Conservation (phyloP, 2,888 invertebrate species). For the Meandrusa payeni region DNA sequence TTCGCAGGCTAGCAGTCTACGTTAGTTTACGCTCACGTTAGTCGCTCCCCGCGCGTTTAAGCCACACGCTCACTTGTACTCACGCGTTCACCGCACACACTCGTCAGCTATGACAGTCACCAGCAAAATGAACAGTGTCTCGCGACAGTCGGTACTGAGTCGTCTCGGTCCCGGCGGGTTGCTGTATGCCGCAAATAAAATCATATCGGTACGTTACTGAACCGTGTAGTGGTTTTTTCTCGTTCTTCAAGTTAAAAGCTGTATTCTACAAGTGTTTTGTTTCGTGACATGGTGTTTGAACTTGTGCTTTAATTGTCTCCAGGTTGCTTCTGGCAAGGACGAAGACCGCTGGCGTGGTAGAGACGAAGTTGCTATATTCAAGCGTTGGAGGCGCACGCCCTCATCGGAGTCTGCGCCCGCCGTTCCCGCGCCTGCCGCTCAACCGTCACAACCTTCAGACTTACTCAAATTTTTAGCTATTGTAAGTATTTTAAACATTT, state of each 20-base stretch:
- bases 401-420: slow-evolving; percentile 48
- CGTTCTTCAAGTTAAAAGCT: slow-evolving; percentile 34
- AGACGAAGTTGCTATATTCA: slow-evolving; percentile 70
- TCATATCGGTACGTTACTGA: slow-evolving; percentile 74
- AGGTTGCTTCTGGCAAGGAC: slow-evolving; percentile 76
- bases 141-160: slow-evolving; percentile 71
- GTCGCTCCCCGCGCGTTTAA: slow-evolving; percentile 50
- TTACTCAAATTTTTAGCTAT: slow-evolving; percentile 88
- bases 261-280: slow-evolving; percentile 36
- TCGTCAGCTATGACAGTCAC: slow-evolving; percentile 71
- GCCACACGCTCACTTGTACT: slow-evolving; percentile 52
- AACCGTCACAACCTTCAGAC: slow-evolving; percentile 65
- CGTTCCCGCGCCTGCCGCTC: slow-evolving; percentile 40
- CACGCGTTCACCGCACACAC: slow-evolving; percentile 49
- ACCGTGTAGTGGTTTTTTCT: slow-evolving; percentile 46
- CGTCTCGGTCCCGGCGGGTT: slow-evolving; percentile 75
- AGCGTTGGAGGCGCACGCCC: slow-evolving; percentile 65
- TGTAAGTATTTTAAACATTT: slow-evolving; percentile 83
- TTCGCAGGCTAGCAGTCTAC: slow-evolving; percentile 62
- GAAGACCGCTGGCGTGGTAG: slow-evolving; percentile 73
- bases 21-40: slow-evolving; percentile 50
- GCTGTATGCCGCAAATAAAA: slow-evolving; percentile 74
- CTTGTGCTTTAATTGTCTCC: slow-evolving; percentile 65
- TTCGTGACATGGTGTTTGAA: slow-evolving; percentile 55
- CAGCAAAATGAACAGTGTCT: slow-evolving; percentile 78